Base-by-base conservation (phyloP, 2,888 invertebrate genomes). In the Odontomyia ornata region DNA sequence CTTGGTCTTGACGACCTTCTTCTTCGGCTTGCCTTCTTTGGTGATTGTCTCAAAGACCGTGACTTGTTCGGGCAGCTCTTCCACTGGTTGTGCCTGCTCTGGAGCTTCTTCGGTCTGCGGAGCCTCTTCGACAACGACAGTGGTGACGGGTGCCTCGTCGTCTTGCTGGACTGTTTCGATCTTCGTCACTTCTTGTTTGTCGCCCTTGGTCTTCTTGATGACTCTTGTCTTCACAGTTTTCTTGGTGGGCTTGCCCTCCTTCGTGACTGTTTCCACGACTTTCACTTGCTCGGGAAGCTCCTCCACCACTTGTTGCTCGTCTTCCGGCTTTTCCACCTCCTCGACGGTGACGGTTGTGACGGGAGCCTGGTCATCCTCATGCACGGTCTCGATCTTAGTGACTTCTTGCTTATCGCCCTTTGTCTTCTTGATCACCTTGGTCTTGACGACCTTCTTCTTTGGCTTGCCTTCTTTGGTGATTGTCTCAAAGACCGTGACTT, bases 101-200 rank as follows among this genome's bases (percentile, higher is more conserved):
- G n/a, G n/a, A n/a, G n/a, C n/a, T n/a, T n/a, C n/a, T n/a, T n/a
- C n/a, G n/a, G n/a, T n/a, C n/a, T 62, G 23, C 1, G 60, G 1
- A 23, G 81, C 76, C 72, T 86, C 85, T 64, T 83, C 81, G n/a
- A 86, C 83, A 3, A 84, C 83, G n/a, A 87, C 84, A 13, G 85
- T 83, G 71, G 84, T 83, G 83, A 87, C 81, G 76, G 87, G 86
- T 83, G 85, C 81, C 81, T 84, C 84, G 75, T 82, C 84, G 79
- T 83, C 85, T 81, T 84, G 84, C 81, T 84, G 83, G 67, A 82
- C 82, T 4, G 81, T 85, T 77, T 83, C 82, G 65, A 84, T 83
- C 79, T 84, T 83, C 2, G 85, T 85, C 11, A 84, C 81, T 82
- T 87, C 85, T 81, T 86, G 83, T 80, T 86, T 84, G 67, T 83